A percentile compares a stretch with the other conserved stretches of the same genome.
Conservation (phyloP, 2,888 invertebrate genomes). For the Drosophila formosana region DNA sequence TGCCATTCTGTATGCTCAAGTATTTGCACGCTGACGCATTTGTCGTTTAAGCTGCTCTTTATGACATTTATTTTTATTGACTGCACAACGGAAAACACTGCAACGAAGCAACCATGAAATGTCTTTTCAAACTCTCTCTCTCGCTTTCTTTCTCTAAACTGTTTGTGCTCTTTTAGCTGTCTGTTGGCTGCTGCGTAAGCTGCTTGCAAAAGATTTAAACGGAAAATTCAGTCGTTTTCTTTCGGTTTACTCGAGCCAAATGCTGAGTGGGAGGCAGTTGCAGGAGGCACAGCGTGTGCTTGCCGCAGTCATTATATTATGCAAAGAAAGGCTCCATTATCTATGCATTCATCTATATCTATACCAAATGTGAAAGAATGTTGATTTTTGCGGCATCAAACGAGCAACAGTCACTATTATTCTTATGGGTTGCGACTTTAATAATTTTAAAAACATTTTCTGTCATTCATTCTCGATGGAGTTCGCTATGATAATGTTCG, state of each 20-base stretch:
- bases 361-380: not conserved
- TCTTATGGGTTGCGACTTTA: not conserved
- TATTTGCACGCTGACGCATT: slow-evolving; percentile 55
- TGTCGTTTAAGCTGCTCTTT: slow-evolving; percentile 70
- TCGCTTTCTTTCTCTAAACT: slow-evolving; percentile 33
- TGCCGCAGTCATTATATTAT: slow-evolving; percentile 23
- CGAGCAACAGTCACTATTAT: not conserved
- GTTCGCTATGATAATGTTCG: too few species aligned
- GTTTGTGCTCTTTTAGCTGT: slow-evolving; percentile 44
- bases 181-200: slow-evolving; percentile 42
- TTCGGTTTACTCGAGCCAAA: slow-evolving; percentile 26
- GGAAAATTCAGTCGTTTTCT: slow-evolving; percentile 20
- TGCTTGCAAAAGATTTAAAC: slow-evolving; percentile 64
- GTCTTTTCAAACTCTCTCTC: slow-evolving; percentile 43
- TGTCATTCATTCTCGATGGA: too few species aligned
- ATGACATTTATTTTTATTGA: slow-evolving; percentile 80
- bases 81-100: slow-evolving; percentile 52
- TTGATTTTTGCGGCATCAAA: not conserved
- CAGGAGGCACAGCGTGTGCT: not conserved
- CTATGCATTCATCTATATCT: slow-evolving; percentile 7
- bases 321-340: slow-evolving; percentile 27
- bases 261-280: not conserved
- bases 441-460: too few species aligned
- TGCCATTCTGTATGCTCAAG: slow-evolving; percentile 9
- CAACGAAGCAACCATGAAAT: slow-evolving; percentile 39